Evolutionary conservation across 92 coral and sea anemone species (phyloP).

Genomic region (Virgularia gustaviana): DNA sequence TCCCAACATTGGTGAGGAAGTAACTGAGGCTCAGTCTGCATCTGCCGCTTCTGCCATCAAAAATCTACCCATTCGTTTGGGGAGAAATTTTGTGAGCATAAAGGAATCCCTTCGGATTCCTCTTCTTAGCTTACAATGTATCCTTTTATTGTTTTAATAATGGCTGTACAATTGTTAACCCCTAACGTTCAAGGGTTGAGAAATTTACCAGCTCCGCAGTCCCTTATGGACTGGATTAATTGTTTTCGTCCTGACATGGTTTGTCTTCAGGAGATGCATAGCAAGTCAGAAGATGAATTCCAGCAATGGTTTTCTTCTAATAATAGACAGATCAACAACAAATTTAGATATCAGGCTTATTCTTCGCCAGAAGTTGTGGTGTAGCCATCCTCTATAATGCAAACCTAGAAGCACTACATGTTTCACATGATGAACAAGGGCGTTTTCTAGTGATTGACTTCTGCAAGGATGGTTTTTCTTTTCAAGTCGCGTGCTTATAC

Average conservation of each 20-base stretch:
- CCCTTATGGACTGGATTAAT: no score
- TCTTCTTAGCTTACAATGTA: constrained; percentile 6
- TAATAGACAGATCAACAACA: neutral
- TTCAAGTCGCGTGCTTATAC: neutral
- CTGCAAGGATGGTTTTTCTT: no score
- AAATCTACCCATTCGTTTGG: neutral
- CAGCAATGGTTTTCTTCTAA: neutral
- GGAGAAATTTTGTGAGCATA: neutral
- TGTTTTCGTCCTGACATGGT: constrained; percentile 18
- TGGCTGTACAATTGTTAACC: no score
- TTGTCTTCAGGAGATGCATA: constrained; percentile 18
- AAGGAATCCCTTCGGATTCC: neutral
- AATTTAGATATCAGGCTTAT: neutral
- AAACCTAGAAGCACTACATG: neutral
- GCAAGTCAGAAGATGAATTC: constrained; percentile 1
- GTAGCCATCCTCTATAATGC: constrained; percentile 3
- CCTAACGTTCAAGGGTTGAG: neutral
- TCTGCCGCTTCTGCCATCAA: no score
- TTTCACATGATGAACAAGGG: neutral
- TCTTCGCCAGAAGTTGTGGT: constrained; percentile 9
- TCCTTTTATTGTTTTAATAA: no score
- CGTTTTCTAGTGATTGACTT: constrained; percentile 22
- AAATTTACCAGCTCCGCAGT: neutral
- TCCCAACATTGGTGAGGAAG: no score
- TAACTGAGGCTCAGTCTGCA: no score